Conservation (phyloP, 2,797 vertebrate species). For the Melanogrammus aeglefinus region DNA sequence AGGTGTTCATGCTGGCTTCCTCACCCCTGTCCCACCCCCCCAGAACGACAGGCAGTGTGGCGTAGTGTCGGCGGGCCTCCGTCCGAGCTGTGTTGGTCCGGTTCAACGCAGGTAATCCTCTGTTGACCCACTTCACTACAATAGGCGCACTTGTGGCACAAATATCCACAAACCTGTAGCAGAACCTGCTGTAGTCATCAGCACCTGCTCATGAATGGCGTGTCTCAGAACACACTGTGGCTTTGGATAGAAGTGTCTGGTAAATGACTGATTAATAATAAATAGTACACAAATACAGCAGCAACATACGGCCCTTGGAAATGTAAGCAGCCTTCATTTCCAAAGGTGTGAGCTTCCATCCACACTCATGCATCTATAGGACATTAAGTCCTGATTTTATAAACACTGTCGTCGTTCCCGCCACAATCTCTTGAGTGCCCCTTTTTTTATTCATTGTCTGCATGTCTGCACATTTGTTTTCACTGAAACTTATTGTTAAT, state of each 20-base stretch:
- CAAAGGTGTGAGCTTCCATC: not conserved
- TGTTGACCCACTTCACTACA: conserved; percentile 64
- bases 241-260: not conserved
- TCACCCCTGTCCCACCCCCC: not conserved
- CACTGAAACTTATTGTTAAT: conserved; percentile 28
- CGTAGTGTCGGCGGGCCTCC: conserved; percentile 50
- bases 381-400: not conserved
- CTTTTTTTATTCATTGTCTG: not conserved
- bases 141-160: not conserved
- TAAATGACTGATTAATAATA: not conserved
- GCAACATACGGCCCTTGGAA: not conserved
- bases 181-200: not conserved
- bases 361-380: not conserved
- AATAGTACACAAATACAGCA: not conserved
- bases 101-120: conserved; percentile 60
- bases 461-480: not conserved
- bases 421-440: not conserved
- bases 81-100: conserved; percentile 42
- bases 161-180: not conserved
- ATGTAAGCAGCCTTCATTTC: not conserved
- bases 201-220: not conserved
- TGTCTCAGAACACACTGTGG: not conserved
- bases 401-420: not conserved
- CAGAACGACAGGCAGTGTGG: not conserved
- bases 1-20: conserved; percentile 12